These are phyloP conservation scores for Naso thynnoides DNA, from an alignment of 2,797 vertebrate genomes.

Conservation along the genomic window DNA sequence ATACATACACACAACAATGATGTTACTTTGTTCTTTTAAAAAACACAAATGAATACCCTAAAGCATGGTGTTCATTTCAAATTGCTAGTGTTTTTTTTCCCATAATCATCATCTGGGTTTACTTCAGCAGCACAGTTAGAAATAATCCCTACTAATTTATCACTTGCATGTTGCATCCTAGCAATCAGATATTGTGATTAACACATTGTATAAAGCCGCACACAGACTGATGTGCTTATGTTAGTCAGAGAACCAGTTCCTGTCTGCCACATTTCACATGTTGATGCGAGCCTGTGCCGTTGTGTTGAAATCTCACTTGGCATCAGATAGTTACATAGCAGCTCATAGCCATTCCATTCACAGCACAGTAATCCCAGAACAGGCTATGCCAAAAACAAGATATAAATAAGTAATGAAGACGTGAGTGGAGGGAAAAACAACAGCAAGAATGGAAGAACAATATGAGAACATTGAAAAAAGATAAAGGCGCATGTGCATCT, in stretches of 20 bases:
- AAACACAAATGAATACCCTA: conserved; percentile 14
- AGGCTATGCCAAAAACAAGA: conserved; percentile 67
- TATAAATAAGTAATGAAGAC: conserved; percentile 76
- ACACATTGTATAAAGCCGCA: not conserved
- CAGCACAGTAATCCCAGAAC: conserved; percentile 60
- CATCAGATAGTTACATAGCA: conserved; percentile 43
- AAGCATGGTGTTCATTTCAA: conserved; percentile 21
- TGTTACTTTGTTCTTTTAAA: conserved; percentile 20
- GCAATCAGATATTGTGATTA: conserved; percentile 20
- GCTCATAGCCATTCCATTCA: conserved; percentile 67
- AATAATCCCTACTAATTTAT: not conserved
- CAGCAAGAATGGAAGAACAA: conserved; percentile 66
- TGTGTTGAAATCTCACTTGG: conserved; percentile 41
- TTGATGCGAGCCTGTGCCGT: conserved; percentile 38
- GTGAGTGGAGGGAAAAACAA: conserved; percentile 65
- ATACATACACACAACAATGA: conserved; percentile 1
- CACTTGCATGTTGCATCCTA: conserved; percentile 19
- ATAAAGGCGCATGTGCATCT: conserved; percentile 60
- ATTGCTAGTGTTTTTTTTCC: conserved; percentile 28
- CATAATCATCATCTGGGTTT: conserved; percentile 15
- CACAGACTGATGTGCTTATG: conserved; percentile 23
- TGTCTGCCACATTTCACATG: conserved; percentile 21
- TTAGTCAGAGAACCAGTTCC: conserved; percentile 15
- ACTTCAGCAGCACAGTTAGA: conserved; percentile 10
- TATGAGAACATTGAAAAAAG: conserved; percentile 56